A percentile compares a stretch with the other conserved stretches of the same genome.
phyloP scores from a whole-genome alignment of 2,888 invertebrate species.

The Amblyteles armatorius region DNA sequence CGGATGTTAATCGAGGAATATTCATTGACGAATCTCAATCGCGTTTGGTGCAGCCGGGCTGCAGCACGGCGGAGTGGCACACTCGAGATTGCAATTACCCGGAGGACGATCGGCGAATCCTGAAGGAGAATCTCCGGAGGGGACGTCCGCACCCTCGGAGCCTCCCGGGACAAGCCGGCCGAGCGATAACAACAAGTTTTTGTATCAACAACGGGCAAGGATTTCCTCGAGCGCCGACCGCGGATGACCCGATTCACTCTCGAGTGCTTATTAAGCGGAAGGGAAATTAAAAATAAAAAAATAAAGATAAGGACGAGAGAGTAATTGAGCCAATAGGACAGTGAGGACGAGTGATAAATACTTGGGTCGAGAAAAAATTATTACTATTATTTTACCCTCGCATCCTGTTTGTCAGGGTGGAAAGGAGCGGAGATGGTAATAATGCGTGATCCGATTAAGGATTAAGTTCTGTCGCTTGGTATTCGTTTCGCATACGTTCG shows the following conservation, averaged over 20 bases:
- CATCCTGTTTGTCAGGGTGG: too few species aligned
- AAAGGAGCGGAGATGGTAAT: too few species aligned
- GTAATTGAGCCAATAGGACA: slow-evolving; percentile 51
- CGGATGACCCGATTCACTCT: too few species aligned
- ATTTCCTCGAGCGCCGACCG: too few species aligned
- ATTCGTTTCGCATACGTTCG: too few species aligned
- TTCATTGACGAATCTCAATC: slow-evolving; percentile 49
- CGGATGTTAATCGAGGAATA: slow-evolving; percentile 42
- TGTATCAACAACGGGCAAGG: too few species aligned
- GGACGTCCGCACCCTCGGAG: not conserved
- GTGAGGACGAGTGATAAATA: slow-evolving; percentile 28
- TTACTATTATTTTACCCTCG: too few species aligned
- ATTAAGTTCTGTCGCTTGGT: too few species aligned
- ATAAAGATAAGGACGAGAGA: not conserved
- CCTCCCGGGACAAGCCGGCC: not conserved
- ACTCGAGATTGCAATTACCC: slow-evolving; percentile 61
- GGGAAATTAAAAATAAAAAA: not conserved
- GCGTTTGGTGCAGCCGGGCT: slow-evolving; percentile 4
- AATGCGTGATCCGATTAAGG: too few species aligned
- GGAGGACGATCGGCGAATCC: slow-evolving; percentile 39
- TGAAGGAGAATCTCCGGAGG: slow-evolving; percentile 40
- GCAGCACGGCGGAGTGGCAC: slow-evolving; percentile 24
- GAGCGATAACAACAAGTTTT: too few species aligned
- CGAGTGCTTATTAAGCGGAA: not conserved
- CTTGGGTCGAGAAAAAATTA: not conserved